Evolutionary conservation across 64 coral and sea anemone genomes (phyloP), one percentile per base, ranked within the genome.

Genomic region (Dendronephthya gigantea): DNA sequence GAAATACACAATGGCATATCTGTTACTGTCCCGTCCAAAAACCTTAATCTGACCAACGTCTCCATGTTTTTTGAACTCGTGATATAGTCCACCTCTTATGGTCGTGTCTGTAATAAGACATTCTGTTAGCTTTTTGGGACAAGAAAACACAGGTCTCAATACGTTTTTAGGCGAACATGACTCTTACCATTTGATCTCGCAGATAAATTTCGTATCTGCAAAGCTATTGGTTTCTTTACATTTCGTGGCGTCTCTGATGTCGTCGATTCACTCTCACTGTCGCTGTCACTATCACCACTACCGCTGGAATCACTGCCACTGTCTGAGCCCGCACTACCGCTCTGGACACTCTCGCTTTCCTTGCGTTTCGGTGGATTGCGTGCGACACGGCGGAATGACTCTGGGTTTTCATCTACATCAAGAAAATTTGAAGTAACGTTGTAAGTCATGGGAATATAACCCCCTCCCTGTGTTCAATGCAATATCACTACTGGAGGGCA

Each of bases 51-150:
- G 92, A 58, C 66, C 79, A 38, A 98, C 94, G 87, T 98, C 94
- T 45, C 94, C 94, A 88, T 98, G 90, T 40, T 98, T 98, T 51
- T 98, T 98, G 48, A 98, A 98, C 76, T 98, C 94, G 84, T 98
- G 94, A 48, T 93, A 98, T n/a, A 98, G 84, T 1, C 94, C 94
- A 49, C 93, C 94, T 48, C 87, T 93, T 33, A 98, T 91, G 23
- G 92, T 93, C 9, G 87, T 56, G 84, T 98, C 94, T 98, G 79
- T 4, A 35, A 45, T 45, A 45, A n/a, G n/a, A n/a, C n/a, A n/a
- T n/a, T n/a, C n/a, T n/a, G n/a, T n/a, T n/a, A n/a, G n/a, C n/a
- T n/a, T n/a, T n/a, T n/a, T n/a, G n/a, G n/a, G n/a, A n/a, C n/a
- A n/a, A n/a, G n/a, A n/a, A n/a, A n/a, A n/a, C n/a, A n/a, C n/a